Base-by-base conservation (phyloP, 2,888 invertebrate species). In the Chloroclysta siterata region DNA sequence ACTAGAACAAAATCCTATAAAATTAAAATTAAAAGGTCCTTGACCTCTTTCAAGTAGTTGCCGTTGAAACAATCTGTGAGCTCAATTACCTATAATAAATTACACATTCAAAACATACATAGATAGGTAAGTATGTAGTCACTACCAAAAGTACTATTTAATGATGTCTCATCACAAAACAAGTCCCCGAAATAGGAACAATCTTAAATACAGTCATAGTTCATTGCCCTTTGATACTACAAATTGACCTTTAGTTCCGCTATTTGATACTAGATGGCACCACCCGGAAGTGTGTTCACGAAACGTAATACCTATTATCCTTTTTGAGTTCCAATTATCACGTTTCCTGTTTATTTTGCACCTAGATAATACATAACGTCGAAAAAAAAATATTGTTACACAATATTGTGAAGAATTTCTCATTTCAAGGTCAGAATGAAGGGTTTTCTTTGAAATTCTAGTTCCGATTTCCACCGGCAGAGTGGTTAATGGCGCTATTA, bases 211-310 rank as follows among this genome's bases (percentile, higher is more conserved):
- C 73, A 68, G 60, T 66, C 67, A 63, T 53, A 58, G 81, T 76
- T 80, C 80, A 64, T 75, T 74, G 76, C 76, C 77, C 79, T 68
- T 51, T 66, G 54, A 64, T 72, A 60, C 65, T 60, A 47, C 44
- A 55, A 71, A 71, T 72, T 81, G 80, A 81, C 80, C 80, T 74
- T 73, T 80, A 73, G 73, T 78, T 66, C 65, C 51, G 57, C 82
- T 77, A 77, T 58, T 72, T 60, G 70, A 63, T 72, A 72, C 66
- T 53, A 82, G 82, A 79, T 81, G 82, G 85, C 88, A 83, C 65
- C 78, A 70, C 71, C 71, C 72, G 72, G 72, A 72, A 72, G 61
- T 69, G 44, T 29, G 63, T 66, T 66, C 56, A 53, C 60, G 56
- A 62, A 60, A 28, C 58, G 50, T 22, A 29, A 55, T 53, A 39